A percentile compares a stretch with the other conserved stretches of the same genome.
Evolutionary conservation across 1,140 invertebrate species (phyloP).

Genomic region (Drosophila prosaltans): DNA sequence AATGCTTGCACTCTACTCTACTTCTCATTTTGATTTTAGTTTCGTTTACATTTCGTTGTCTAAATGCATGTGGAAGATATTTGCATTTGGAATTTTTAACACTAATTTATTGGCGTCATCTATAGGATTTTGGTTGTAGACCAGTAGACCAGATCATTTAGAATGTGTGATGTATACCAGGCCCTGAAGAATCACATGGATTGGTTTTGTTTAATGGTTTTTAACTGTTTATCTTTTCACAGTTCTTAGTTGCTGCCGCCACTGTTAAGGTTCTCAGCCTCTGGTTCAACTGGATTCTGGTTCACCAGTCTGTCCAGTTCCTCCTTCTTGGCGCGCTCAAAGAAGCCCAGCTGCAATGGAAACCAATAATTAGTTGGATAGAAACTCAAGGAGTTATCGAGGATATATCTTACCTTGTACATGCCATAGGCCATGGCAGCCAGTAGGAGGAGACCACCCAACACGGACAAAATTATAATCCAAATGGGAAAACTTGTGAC

Average conservation of each 20-base stretch:
- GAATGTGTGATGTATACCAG: conserved; percentile 58
- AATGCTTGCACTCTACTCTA: neutral
- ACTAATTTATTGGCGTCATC: conserved; percentile 17
- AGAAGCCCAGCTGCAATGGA: conserved; percentile 68
- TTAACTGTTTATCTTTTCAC: conserved; percentile 7
- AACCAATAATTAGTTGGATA: neutral
- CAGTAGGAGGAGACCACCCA: conserved; percentile 72
- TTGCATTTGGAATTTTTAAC: conserved; percentile 29
- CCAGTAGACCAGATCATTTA: conserved; percentile 37
- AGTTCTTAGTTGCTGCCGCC: conserved; percentile 55
- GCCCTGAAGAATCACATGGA: neutral
- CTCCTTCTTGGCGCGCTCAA: conserved; percentile 73
- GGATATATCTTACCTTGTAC: conserved; percentile 63
- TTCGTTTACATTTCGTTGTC: conserved; percentile 2
- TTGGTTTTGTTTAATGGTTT: conserved; percentile 16
- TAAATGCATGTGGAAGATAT: conserved; percentile 34
- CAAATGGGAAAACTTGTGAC: conserved; percentile 56
- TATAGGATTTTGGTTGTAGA: conserved; percentile 39
- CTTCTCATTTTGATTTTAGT: neutral
- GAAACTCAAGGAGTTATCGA: neutral
- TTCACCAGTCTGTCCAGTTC: conserved; percentile 71
- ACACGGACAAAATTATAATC: conserved; percentile 68
- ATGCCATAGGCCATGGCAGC: conserved; percentile 64
- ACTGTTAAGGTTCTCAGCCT: conserved; percentile 76
- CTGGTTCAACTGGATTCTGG: conserved; percentile 66